Evolutionary conservation across 2,888 invertebrate species (phyloP), one percentile per base, ranked within the genome.

Genomic region (Xanthia icteritia): DNA sequence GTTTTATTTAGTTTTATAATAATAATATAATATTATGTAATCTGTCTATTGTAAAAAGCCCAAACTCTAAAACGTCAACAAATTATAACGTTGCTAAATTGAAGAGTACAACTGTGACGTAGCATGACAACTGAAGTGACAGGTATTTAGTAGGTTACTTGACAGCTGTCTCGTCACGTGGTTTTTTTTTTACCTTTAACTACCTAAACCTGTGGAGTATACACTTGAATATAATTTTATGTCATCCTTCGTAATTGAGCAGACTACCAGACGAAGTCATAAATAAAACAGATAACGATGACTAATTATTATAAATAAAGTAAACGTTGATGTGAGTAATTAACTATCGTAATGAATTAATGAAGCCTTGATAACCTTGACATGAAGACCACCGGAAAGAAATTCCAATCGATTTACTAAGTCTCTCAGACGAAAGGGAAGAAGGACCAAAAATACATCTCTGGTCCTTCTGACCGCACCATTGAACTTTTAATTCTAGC

Each of bases 361-460:
- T 75, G 56, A 20, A 45, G 17, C 45, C 15, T 36, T 84, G 83
- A 81, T 83, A 83, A 83, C 70, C 85, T 84, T 81, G 76, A 70
- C 76, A 48, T 42, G 31, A 13, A 84, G 85, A 81, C 85, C 85
- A 81, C 76, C 76, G 5, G 11, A 54, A 64, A 56, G 72, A 64
- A 73, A 71, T 67, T 69, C 31, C 23, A 31, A 61, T 61, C 11
- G 6, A 71, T 39, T 66, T 0, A 54, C 13, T 13, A 27, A 66
- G 60, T 73, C 5, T 56, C 15, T 51, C 8, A 15, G 36, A 42
- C 2, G 42, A 6, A 67, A 67, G n/a, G 17, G 45, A 6, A 51
- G 31, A 60, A 74, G 27, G 54, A 81, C 51, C 58, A 68, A 31
- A 17, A 68, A 2, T 60, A 20, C 23, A 36, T 51, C 1, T 39